Base-by-base conservation (phyloP, 64 coral and sea anemone genomes). In the Acropora yongei region DNA sequence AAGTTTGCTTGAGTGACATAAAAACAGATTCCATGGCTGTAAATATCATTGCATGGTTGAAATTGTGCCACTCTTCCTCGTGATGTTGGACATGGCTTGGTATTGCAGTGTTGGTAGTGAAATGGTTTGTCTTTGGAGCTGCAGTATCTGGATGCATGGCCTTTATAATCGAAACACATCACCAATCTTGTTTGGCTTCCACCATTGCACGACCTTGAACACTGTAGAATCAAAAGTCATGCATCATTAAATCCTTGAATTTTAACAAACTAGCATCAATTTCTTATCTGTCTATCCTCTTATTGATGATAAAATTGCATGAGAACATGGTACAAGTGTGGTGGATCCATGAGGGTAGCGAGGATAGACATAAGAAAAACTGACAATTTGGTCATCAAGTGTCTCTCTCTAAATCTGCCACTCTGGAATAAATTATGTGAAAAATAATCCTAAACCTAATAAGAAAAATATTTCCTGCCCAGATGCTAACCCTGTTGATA, bases 1-100 rank as follows among this genome's bases (percentile, higher is more conserved):
- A 96, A 96, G 57, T 91, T 89, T 20, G 95, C 95, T 80, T 86
- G 82, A 17, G 90, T 60, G 13, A 96, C 95, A 63, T 92, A 92
- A 14, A 88, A 19, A 16, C 95, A 96, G 2, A 96, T 71, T 3
- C 74, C 80, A 7, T 57, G 57, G 11, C 74, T 85, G 65, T 85
- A 93, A 72, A 53, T 41, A 77, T 96, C 95, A 41, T 47, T 53
- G 41, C 95, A 96, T 4, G 78, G 17, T 12, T 75, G 19, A 1
- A 19, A 13, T 80, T 83, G 6, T 42, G 46, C 61, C 40, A 16
- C 44, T 77, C 60, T 47, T 49, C 5, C 7, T 39, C 51, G 6
- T 16, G 68, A 49, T 57, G 69, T 86, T 18, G 93, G 96, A 44
- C 96, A 98, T 1, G 84, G 75, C 8, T 60, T 61, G 41, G 51